Percentiles rank a stretch among this genome's conserved stretches.
phyloP scores from a whole-genome alignment of 2,888 invertebrate genomes.

The Smittia aterrima region DNA sequence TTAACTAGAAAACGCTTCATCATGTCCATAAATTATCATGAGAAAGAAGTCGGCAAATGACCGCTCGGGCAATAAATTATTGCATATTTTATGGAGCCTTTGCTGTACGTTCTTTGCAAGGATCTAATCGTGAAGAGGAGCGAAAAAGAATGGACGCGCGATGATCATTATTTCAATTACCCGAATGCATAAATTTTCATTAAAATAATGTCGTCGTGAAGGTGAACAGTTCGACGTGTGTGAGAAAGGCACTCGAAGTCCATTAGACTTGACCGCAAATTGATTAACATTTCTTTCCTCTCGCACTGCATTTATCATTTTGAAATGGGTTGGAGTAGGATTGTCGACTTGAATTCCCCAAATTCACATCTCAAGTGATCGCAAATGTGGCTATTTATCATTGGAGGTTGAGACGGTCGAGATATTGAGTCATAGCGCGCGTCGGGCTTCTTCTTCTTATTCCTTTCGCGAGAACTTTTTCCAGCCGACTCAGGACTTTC shows the following conservation, averaged over 20 bases:
- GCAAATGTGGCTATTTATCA: not conserved
- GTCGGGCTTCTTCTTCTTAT: not conserved
- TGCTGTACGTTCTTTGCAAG: constrained; percentile 15
- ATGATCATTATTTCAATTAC: constrained; percentile 37
- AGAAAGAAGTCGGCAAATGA: constrained; percentile 27
- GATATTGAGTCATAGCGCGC: not conserved
- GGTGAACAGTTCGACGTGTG: constrained; percentile 9
- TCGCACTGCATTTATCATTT: constrained; percentile 17
- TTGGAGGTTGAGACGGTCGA: not conserved
- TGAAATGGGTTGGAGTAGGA: not conserved
- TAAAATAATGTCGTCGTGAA: constrained; percentile 13
- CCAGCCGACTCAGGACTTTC: constrained; percentile 2
- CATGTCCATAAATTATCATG: constrained; percentile 37
- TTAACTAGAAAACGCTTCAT: constrained; percentile 36
- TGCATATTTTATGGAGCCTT: constrained; percentile 31
- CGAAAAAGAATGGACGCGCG: not conserved
- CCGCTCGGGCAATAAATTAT: constrained; percentile 31
- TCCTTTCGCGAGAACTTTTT: not conserved
- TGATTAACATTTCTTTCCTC: constrained; percentile 16
- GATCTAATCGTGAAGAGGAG: not conserved
- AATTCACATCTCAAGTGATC: not conserved
- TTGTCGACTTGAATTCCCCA: not conserved
- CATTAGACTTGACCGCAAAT: constrained; percentile 23
- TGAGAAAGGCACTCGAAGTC: not conserved
- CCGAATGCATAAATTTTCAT: constrained; percentile 32